Conservation (phyloP, 1,140 invertebrate genomes). For the Nomia melanderi region DNA sequence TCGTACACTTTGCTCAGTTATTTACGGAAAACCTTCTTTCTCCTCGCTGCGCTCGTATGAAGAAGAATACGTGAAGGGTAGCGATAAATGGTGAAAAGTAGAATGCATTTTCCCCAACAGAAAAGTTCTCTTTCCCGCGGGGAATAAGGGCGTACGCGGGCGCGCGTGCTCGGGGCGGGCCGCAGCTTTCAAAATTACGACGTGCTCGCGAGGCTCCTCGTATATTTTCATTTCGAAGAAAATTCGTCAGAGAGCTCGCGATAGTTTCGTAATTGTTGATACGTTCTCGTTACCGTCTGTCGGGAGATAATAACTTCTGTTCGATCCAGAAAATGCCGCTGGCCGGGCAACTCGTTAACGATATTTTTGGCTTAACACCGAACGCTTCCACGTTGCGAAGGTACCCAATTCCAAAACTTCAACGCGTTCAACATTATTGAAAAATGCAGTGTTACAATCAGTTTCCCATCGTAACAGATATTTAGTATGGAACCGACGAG, state of each 20-base stretch:
- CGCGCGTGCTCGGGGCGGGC: too few species aligned
- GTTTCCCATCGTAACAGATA: too few species aligned
- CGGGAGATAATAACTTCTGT: too few species aligned
- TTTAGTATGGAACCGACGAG: too few species aligned
- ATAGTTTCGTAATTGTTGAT: not conserved
- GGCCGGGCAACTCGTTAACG: not conserved
- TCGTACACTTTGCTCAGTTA: not conserved
- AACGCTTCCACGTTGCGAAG: too few species aligned
- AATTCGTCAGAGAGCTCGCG: not conserved
- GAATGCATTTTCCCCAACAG: not conserved
- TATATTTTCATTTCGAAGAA: not conserved
- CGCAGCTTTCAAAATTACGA: constrained; percentile 21
- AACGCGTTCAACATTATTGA: too few species aligned
- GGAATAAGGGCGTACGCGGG: not conserved
- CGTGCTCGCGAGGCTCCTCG: not conserved
- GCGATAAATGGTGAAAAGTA: not conserved
- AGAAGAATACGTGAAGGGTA: not conserved
- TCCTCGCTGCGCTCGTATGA: not conserved
- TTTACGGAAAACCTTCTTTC: not conserved
- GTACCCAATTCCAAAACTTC: too few species aligned
- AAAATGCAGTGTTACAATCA: too few species aligned
- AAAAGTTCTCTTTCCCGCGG: not conserved
- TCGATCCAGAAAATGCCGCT: not conserved
- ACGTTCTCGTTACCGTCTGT: not conserved
- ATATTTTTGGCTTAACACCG: not conserved